A percentile compares a stretch with the other conserved stretches of the same genome.
These are phyloP conservation scores for Oscheius sp. DNA, from an alignment of 2,888 invertebrate species.

Conservation along the genomic window DNA sequence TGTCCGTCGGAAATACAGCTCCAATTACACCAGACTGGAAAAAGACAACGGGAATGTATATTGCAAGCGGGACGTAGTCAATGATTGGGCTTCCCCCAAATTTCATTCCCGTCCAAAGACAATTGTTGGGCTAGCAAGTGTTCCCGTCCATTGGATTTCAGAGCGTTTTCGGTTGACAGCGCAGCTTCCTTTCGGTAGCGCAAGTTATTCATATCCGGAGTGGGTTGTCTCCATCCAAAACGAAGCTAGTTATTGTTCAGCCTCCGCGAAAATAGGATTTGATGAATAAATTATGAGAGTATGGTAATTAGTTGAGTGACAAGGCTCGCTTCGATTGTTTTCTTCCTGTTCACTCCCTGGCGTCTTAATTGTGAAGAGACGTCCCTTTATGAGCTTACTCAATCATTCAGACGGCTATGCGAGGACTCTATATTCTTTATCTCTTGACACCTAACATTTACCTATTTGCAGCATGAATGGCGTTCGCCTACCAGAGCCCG, in stretches of 20 bases:
- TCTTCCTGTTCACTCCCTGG: background rate
- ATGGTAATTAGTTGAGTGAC: background rate
- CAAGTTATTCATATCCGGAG: too few relatives aligned
- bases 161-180: too few relatives aligned
- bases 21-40: slow-evolving; percentile 9
- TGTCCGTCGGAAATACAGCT: slow-evolving; percentile 18
- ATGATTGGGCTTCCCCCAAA: too few relatives aligned
- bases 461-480: slow-evolving; percentile 49
- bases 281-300: slow-evolving; percentile 1
- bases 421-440: background rate
- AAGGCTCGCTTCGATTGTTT: too few relatives aligned
- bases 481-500: slow-evolving; percentile 60
- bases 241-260: too few relatives aligned
- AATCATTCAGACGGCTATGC: background rate
- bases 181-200: too few relatives aligned
- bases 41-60: background rate
- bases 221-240: too few relatives aligned
- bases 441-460: background rate
- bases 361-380: background rate
- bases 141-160: too few relatives aligned
- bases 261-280: slow-evolving; percentile 8
- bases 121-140: too few relatives aligned
- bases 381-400: slow-evolving; percentile 20
- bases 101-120: too few relatives aligned
- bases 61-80: too few relatives aligned